Conservation (phyloP, 2,797 vertebrate genomes). For the Heteromormyrus szaboi region DNA sequence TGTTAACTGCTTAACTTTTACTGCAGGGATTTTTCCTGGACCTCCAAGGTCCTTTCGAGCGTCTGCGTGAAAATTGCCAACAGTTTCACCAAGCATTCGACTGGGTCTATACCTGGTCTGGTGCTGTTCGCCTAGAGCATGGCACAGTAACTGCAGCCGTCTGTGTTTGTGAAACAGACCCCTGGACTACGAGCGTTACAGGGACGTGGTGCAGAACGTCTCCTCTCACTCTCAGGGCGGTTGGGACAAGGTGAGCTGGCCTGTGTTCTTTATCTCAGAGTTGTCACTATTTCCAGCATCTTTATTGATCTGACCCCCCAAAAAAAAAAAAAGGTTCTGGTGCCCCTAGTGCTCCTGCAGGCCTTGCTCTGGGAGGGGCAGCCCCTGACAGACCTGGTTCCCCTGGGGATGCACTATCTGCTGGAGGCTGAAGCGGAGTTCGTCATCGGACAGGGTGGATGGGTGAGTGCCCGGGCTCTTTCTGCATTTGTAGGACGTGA, state of each 20-base stretch:
- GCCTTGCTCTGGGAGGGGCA: constrained; percentile 67
- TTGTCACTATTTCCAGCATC: not conserved
- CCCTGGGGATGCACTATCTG: constrained; percentile 73
- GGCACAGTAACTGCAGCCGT: not conserved
- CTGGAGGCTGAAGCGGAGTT: constrained; percentile 74
- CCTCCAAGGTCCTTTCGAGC: not conserved
- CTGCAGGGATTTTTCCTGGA: too few relatives aligned
- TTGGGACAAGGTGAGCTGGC: constrained; percentile 77
- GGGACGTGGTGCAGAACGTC: constrained; percentile 59
- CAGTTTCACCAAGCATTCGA: not conserved
- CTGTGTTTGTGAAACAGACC: constrained; percentile 58
- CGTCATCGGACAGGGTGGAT: constrained; percentile 88
- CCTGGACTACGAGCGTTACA: constrained; percentile 76
- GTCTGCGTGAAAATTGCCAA: not conserved
- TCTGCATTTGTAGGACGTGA: not conserved
- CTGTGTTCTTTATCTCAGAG: not conserved
- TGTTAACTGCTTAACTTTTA: not conserved
- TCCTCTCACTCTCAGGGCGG: constrained; percentile 67
- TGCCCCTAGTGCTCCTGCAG: constrained; percentile 81
- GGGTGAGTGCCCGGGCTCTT: constrained; percentile 67
- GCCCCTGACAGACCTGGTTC: constrained; percentile 60
- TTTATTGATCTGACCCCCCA: not conserved
- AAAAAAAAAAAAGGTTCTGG: constrained; percentile 67
- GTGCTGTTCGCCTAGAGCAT: not conserved
- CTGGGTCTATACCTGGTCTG: not conserved